Conservation (phyloP, 1,140 invertebrate genomes). For the Diachasma alloeum region DNA sequence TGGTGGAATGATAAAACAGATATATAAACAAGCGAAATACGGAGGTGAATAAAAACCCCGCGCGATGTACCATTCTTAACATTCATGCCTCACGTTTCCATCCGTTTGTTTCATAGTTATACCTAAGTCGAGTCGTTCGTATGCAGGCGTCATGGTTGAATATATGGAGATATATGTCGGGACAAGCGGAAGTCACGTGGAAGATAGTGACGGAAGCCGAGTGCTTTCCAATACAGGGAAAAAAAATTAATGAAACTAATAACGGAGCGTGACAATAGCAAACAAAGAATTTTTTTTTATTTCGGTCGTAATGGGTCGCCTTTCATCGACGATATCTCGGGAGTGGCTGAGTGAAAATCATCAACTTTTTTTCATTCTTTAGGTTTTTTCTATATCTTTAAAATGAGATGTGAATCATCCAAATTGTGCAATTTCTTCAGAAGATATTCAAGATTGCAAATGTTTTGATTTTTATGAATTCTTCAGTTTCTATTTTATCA, state of each 20-base stretch:
- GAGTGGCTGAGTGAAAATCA: too few species aligned
- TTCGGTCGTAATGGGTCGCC: background rate
- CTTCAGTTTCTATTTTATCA: too few species aligned
- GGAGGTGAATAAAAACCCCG: background rate
- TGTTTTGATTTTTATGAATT: too few species aligned
- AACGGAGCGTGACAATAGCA: background rate
- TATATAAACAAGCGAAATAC: background rate
- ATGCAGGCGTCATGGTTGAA: conserved; percentile 11
- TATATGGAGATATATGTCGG: conserved; percentile 13
- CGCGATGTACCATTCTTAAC: background rate
- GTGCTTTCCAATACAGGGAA: background rate
- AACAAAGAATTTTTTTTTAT: background rate
- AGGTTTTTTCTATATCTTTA: too few species aligned
- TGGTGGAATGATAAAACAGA: background rate
- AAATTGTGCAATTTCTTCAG: too few species aligned
- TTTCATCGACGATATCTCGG: too few species aligned
- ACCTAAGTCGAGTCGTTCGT: conserved; percentile 3
- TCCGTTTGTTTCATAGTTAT: background rate
- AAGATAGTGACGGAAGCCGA: conserved; percentile 15
- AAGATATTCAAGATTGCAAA: too few species aligned
- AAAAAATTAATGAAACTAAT: conserved; percentile 1
- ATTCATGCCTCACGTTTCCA: background rate
- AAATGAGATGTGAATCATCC: too few species aligned
- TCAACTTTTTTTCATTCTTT: too few species aligned
- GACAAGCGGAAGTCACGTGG: conserved; percentile 26